Evolutionary conservation across 2,797 vertebrate species (phyloP).

Genomic region (Threskiornis aethiopicus): DNA sequence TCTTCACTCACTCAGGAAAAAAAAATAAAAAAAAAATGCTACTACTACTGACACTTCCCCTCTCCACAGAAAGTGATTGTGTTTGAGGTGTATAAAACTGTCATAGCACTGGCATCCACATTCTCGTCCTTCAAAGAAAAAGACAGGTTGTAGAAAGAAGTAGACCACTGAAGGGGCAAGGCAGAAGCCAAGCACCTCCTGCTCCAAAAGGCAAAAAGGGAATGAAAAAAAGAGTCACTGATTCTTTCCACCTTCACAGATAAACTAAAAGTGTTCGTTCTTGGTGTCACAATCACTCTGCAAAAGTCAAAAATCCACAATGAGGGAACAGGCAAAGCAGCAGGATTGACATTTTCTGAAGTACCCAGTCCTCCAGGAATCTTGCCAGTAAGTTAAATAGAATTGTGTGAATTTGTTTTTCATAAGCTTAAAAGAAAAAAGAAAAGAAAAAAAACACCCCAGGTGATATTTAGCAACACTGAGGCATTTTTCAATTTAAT

Average conservation of each 20-base stretch:
- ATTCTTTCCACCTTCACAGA: not conserved
- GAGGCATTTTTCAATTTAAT: not conserved
- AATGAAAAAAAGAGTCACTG: not conserved
- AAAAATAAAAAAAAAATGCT: not conserved
- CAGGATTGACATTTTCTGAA: not conserved
- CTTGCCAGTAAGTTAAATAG: not conserved
- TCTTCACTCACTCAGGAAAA: not conserved
- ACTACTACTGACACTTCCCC: not conserved
- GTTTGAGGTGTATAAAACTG: not conserved
- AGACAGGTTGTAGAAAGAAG: not conserved
- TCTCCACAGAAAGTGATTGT: not conserved
- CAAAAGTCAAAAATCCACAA: not conserved
- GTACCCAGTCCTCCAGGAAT: not conserved
- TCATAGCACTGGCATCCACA: not conserved
- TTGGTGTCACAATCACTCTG: not conserved
- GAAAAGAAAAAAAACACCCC: accelerated
- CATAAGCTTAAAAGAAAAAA: not conserved
- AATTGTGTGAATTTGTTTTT: not conserved
- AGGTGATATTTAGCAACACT: not conserved
- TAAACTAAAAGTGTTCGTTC: not conserved
- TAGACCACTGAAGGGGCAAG: not conserved
- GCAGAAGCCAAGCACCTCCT: not conserved
- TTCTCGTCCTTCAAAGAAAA: not conserved
- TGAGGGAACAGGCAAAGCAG: not conserved
- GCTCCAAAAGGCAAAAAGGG: not conserved